Evolutionary conservation across 1,140 invertebrate genomes (phyloP), one percentile per base, ranked within the genome.

Genomic region (Pachypsylla venusta): DNA sequence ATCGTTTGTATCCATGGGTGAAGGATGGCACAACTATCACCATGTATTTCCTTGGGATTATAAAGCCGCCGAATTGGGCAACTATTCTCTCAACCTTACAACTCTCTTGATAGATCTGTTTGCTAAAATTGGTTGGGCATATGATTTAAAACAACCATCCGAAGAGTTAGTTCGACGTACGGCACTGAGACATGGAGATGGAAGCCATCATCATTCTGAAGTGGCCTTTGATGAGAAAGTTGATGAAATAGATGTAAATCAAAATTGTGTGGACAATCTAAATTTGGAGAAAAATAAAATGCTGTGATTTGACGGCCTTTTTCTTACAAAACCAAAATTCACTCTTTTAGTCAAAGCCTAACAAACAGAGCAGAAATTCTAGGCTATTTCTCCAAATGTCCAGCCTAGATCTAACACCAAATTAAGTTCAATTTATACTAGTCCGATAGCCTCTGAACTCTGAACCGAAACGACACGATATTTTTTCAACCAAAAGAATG

Each of bases 31-130:
- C 68, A 95, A 94, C 71, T 96, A 93, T 70, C 92, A 95, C 69
- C 92, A 96, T 73, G 84, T 86, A 0, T 96, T 96, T 74, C 93
- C 93, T 0, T 88, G 88, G 80, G 93, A 96, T 69, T 93, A 93
- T 75, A 87, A 89, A 67, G 82, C 87, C 1, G 77, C 85, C 3
- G 87, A 90, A 68, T 73, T 89, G 0, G 85, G 89, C 28, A 78
- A 81, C 65, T 87, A 84, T 72, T 76, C 76, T 13, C 70, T 83
- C 14, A 96, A 95, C 66, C 74, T 84, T 42, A 93, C 89, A 0
- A 89, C 83, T 0, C 73, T 76, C 2, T 89, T 93, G 68, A 90
- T 94, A 60, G 88, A 94, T 64, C 78, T 87, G 60, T 86, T 85
- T 67, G 81, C 87, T 1, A 79, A 79, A 67, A 78, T 94, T 57